Base-by-base conservation (phyloP, 2,888 invertebrate species). In the Dromius quadrimaculatus region DNA sequence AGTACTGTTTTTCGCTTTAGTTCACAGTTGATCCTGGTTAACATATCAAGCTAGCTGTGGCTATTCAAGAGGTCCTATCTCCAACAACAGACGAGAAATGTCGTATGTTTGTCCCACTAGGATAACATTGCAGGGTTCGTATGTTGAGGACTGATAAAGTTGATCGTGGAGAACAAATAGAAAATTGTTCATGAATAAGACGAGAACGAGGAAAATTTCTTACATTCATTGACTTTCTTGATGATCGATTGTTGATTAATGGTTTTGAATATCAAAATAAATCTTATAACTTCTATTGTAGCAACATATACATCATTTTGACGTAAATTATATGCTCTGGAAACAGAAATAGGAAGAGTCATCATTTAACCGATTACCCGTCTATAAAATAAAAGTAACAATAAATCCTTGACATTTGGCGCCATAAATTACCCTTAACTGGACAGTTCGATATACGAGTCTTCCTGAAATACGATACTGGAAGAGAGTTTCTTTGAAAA, bases 331-430 rank as follows among this genome's bases (percentile, higher is more conserved):
- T 54, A 28, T 54, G 50, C 28, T 2, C 36, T 11, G 11, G 28
- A 8, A 15, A 13, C n/a, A 28, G 23, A 3, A 23, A 28, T 20
- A 20, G 8, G 13, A 11, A 1, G 2, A 17, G 50, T 54, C 32
- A 54, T 54, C 50, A 54, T 54, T 54, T 54, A 54, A 28, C 50
- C 50, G 50, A 54, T 54, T 54, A 54, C 50, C 50, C 50, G 50
- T 54, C 50, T 15, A 54, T 54, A 54, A 54, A 54, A 54, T 54
- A 54, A 54, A 54, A 54, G 13, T 54, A 15, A 11, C 50, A 54
- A 54, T 54, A 54, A 54, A 54, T 54, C 50, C 15, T 15, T 15
- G 23, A 15, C 23, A 28, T 17, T 13, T 11, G 9, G 13, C 13
- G 13, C 23, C 9, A 54, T 54, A 54, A 54, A 54, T 54, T 54